These are phyloP conservation scores for Pangasius macronema DNA, from an alignment of 2,797 vertebrate species.

Conservation along the genomic window DNA sequence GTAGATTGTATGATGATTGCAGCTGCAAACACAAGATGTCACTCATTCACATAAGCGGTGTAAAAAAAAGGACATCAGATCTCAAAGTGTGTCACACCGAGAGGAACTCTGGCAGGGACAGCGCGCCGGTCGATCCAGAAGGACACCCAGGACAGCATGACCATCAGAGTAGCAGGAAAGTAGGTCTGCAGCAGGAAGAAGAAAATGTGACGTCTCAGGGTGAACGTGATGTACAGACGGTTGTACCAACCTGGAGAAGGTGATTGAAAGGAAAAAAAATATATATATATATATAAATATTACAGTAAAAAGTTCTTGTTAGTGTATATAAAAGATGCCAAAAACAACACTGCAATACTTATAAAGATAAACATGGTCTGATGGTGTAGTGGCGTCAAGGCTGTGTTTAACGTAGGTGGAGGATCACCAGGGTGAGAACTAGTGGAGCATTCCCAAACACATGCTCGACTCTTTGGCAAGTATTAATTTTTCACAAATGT, in stretches of 20 bases:
- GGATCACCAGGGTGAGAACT: not conserved
- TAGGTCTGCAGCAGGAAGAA: slow-evolving; percentile 85
- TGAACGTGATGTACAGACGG: slow-evolving; percentile 83
- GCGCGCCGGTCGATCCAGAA: slow-evolving; percentile 85
- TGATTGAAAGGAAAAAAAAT: not conserved
- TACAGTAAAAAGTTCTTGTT: not conserved
- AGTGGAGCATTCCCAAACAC: not conserved
- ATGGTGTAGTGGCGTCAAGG: not conserved
- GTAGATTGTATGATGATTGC: not conserved
- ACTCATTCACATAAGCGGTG: not conserved
- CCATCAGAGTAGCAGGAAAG: slow-evolving; percentile 83
- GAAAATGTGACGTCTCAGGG: slow-evolving; percentile 81
- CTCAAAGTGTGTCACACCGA: slow-evolving; percentile 73
- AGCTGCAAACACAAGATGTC: not conserved
- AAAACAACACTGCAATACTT: not conserved
- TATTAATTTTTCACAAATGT: not conserved
- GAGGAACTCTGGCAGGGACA: slow-evolving; percentile 82
- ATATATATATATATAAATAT: not conserved
- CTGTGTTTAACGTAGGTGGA: not conserved
- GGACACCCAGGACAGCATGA: slow-evolving; percentile 72
- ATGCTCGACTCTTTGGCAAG: not conserved
- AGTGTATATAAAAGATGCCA: not conserved
- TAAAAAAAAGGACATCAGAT: not conserved
- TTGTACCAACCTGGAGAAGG: slow-evolving; percentile 81
- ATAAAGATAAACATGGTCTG: not conserved